Evolutionary conservation across 37 sponge, comb jelly and placozoan genomes (phyloP).

Genomic region (Axinella damicornis): DNA sequence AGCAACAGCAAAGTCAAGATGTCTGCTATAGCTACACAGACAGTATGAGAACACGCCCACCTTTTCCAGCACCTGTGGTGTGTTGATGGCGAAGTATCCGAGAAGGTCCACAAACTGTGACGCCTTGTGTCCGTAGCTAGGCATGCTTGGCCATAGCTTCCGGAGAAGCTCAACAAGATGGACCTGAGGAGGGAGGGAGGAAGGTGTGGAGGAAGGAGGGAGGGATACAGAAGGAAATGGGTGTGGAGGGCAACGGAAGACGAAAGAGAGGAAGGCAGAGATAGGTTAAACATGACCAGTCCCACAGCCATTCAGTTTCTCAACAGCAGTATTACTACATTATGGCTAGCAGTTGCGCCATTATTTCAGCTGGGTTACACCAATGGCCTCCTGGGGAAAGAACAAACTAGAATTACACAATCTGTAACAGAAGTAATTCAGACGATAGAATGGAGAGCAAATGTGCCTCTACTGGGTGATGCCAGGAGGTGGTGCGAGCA

Average conservation of each 20-base stretch:
- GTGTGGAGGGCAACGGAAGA: background rate
- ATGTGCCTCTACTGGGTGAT: constrained; percentile 76
- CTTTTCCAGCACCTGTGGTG: constrained; percentile 53
- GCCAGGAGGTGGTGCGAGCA: constrained; percentile 26
- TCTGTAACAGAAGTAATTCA: background rate
- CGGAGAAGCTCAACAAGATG: constrained; percentile 73
- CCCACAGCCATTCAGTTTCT: too few species aligned
- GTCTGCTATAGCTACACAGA: too few species aligned
- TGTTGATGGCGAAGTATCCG: constrained; percentile 69
- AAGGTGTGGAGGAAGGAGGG: too few species aligned
- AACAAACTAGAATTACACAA: background rate
- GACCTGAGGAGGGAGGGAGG: constrained; percentile 26
- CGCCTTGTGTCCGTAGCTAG: constrained; percentile 83
- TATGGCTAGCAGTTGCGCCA: constrained; percentile 58
- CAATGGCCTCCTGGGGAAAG: constrained; percentile 3
- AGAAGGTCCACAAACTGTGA: constrained; percentile 94
- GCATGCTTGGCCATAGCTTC: constrained; percentile 81
- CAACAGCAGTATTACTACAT: constrained; percentile 4
- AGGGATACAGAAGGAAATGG: background rate
- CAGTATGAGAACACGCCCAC: constrained; percentile 20
- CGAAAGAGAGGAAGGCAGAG: background rate
- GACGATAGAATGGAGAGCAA: background rate
- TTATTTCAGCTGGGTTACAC: constrained; percentile 43
- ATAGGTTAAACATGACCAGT: background rate
- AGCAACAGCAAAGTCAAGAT: too few species aligned